Conservation (phyloP, 2,797 vertebrate species). For the Emys orbicularis region DNA sequence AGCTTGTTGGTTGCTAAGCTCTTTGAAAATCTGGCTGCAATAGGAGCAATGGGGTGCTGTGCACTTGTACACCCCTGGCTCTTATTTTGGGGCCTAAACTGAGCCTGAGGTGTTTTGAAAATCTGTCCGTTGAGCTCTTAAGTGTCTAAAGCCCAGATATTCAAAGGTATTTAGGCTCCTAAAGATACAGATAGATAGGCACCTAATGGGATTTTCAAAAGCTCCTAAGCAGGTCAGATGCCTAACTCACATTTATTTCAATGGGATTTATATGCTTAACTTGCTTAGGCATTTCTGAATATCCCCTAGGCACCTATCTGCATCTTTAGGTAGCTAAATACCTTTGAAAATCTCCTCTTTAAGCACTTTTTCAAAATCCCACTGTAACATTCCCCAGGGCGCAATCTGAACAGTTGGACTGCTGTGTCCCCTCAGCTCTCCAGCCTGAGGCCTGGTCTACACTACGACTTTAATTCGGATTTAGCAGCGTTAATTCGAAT, state of each 20-base stretch:
- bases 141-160: not conserved
- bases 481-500: no score
- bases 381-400: no score
- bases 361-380: not conserved
- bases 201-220: not conserved
- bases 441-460: no score
- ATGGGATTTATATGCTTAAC: not conserved
- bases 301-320: not conserved
- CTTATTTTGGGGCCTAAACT: not conserved
- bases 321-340: not conserved
- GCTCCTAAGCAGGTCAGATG: not conserved
- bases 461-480: no score
- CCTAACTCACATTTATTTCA: not conserved
- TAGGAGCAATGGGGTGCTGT: not conserved
- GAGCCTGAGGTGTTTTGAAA: not conserved
- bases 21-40: not conserved
- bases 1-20: not conserved
- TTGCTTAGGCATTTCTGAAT: not conserved
- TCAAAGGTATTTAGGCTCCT: not conserved
- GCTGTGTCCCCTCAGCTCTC: not conserved
- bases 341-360: no score
- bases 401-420: not conserved
- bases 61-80: not conserved
- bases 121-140: not conserved
- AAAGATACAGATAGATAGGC: no score